Evolutionary conservation across 2,113 vertebrate genomes (phyloP).

Genomic region (Lethenteron reissneri): DNA sequence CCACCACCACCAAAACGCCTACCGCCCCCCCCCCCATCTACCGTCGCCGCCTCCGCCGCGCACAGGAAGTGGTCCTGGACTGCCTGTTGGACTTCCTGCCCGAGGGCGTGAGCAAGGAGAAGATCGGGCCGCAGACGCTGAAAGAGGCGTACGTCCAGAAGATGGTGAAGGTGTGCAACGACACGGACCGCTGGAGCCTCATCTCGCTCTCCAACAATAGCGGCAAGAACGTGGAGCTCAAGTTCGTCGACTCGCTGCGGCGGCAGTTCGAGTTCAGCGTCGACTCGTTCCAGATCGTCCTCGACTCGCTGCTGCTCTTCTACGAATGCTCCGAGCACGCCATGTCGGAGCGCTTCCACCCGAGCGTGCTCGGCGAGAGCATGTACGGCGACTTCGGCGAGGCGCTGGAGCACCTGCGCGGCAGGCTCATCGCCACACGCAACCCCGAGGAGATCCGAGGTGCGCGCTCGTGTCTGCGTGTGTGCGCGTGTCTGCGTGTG

Average conservation of each 20-base stretch:
- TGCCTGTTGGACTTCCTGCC: slow-evolving; percentile 82
- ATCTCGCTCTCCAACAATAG: slow-evolving; percentile 93
- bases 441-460: slow-evolving; percentile 76
- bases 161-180: slow-evolving; percentile 76
- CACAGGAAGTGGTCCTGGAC: slow-evolving; percentile 52
- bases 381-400: slow-evolving; percentile 64
- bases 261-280: slow-evolving; percentile 96
- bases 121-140: slow-evolving; percentile 61
- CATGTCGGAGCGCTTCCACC: slow-evolving; percentile 50
- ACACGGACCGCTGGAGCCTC: slow-evolving; percentile 82
- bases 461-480: background rate
- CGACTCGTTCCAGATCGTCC: slow-evolving; percentile 92
- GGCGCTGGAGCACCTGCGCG: slow-evolving; percentile 54
- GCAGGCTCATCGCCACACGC: slow-evolving; percentile 78
- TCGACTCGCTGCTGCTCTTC: slow-evolving; percentile 63
- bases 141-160: slow-evolving; percentile 93
- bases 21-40: too few species aligned
- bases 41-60: background rate
- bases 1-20: too few species aligned
- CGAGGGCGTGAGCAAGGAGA: slow-evolving; percentile 67
- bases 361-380: slow-evolving; percentile 57
- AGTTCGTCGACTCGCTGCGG: slow-evolving; percentile 76
- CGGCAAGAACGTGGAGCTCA: slow-evolving; percentile 79
- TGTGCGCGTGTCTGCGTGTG: too few species aligned
- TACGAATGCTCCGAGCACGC: slow-evolving; percentile 37